A percentile compares a stretch with the other conserved stretches of the same genome.
phyloP scores from a whole-genome alignment of 2,888 invertebrate species.

The Bellardia bayeri region DNA sequence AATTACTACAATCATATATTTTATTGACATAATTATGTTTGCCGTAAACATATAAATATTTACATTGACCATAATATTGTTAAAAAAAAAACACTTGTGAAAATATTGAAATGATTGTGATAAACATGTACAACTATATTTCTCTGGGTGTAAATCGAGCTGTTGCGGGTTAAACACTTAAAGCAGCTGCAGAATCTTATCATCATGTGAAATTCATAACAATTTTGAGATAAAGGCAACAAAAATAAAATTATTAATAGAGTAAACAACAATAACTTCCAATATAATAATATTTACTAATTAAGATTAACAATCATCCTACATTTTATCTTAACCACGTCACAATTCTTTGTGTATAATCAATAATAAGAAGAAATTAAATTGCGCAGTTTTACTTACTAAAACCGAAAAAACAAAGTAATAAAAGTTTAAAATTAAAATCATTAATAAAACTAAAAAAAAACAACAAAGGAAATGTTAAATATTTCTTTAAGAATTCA shows the following conservation, averaged over 20 bases:
- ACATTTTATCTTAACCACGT: background rate
- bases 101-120: too few species aligned
- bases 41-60: too few species aligned
- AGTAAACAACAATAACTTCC: background rate
- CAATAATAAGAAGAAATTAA: too few species aligned
- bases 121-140: too few species aligned
- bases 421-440: background rate
- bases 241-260: background rate
- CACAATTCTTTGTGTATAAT: background rate
- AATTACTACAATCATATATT: too few species aligned
- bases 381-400: too few species aligned
- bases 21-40: too few species aligned
- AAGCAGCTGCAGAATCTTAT: background rate
- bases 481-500: too few species aligned
- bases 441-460: background rate
- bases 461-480: too few species aligned
- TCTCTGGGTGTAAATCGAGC: background rate
- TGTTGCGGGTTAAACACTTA: background rate
- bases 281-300: background rate
- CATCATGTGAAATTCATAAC: background rate
- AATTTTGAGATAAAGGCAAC: background rate
- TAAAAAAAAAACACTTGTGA: too few species aligned
- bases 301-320: slow-evolving; percentile 25
- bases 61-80: too few species aligned
- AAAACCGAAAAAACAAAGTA: too few species aligned